These are phyloP conservation scores for Bambusicola thoracicus DNA, from an alignment of 2,113 vertebrate species.

Conservation along the genomic window DNA sequence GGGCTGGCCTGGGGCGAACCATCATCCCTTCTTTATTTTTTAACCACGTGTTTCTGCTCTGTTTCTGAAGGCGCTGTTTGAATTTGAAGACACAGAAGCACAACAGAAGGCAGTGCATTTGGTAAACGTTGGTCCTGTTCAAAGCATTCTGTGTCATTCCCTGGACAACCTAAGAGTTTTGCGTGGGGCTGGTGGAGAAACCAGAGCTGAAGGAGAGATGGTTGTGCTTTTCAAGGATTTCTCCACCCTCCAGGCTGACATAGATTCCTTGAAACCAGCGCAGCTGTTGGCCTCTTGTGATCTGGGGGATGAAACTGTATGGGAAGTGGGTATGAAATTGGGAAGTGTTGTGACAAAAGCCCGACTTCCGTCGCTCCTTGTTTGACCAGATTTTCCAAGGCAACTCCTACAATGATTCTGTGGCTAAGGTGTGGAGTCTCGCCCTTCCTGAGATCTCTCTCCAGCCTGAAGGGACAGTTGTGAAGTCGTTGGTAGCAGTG, in stretches of 20 bases:
- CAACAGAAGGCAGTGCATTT: slow-evolving; percentile 32
- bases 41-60: background rate
- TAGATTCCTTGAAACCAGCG: background rate
- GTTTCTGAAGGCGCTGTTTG: slow-evolving; percentile 59
- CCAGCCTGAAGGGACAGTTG: slow-evolving; percentile 59
- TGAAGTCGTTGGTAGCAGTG: slow-evolving; percentile 66
- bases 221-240: background rate
- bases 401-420: slow-evolving; percentile 52
- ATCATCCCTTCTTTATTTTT: background rate
- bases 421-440: slow-evolving; percentile 79
- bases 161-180: background rate
- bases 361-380: background rate
- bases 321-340: background rate
- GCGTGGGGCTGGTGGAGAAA: background rate
- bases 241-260: background rate
- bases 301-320: background rate
- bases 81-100: background rate
- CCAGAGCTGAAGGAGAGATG: background rate
- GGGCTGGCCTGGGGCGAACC: background rate
- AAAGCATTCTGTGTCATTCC: background rate
- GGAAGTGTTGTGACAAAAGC: background rate
- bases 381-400: slow-evolving; percentile 66
- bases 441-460: slow-evolving; percentile 70
- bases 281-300: background rate
- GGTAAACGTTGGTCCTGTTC: slow-evolving; percentile 51